Evolutionary conservation across 2,888 invertebrate genomes (phyloP), one percentile per base, ranked within the genome.

Genomic region (Caenorhabditis virilis): DNA sequence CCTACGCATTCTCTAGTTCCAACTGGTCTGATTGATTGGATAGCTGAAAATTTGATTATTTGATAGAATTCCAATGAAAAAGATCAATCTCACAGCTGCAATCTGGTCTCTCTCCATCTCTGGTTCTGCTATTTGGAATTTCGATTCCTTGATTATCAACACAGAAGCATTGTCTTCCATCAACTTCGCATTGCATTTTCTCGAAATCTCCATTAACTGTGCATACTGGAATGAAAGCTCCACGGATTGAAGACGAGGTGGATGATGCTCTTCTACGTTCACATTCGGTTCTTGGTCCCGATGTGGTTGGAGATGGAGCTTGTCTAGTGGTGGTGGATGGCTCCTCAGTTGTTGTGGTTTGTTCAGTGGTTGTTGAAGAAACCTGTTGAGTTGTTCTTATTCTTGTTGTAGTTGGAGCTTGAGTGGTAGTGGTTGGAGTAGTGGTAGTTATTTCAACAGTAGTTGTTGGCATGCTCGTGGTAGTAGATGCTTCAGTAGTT

Each of bases 131-230:
- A 58, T 82, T 76, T 20, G 78, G 67, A 20, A 83, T 58, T 62
- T 83, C 83, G 46, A 79, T 77, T 47, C 83, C 83, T 15, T 72
- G 62, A 1, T 41, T 39, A 51, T 82, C 76, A 2, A 85, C 86
- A 69, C 86, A 86, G 85, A 86, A 86, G 72, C 86, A 86, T 70
- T 84, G 84, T 25, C 82, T 78, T 5, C 84, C 84, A 38, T 83
- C 76, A 16, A 82, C 79, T 75, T 86, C 85, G 68, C 86, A 86
- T 73, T 85, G 80, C 41, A 77, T 82, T 38, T 78, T 75, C 45
- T 78, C 73, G 79, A 84, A 86, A 30, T 77, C 77, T 5, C 84
- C 85, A 30, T 77, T 76, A 1, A 68, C 46, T n/a, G 82, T 79
- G 72, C 86, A 86, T 9, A 78, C 79, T 2, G 86, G 86, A 30